Conservation (phyloP, 2,888 invertebrate species). For the Hyposoter didymator region DNA sequence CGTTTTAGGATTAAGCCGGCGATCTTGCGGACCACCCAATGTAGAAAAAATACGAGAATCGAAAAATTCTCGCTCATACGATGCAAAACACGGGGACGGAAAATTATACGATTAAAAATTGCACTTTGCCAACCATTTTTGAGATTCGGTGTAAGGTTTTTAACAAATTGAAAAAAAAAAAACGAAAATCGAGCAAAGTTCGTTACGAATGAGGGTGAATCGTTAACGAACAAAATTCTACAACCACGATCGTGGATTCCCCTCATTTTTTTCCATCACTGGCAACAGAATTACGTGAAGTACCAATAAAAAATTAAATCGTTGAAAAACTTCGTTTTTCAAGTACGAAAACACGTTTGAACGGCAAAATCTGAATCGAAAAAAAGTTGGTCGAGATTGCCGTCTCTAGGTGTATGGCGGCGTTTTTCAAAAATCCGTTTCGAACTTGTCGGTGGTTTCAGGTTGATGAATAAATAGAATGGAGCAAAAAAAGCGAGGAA, state of each 20-base stretch:
- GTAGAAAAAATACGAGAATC: slow-evolving; percentile 24
- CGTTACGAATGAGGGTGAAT: not conserved
- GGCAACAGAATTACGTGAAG: not conserved
- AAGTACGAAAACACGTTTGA: not conserved
- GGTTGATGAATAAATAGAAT: slow-evolving; percentile 52
- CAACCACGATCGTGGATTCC: not conserved
- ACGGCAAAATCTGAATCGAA: not conserved
- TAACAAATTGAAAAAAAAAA: not conserved
- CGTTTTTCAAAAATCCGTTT: slow-evolving; percentile 6
- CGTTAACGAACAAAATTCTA: not conserved
- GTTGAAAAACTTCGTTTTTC: not conserved
- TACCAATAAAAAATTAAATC: not conserved
- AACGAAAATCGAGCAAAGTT: not conserved
- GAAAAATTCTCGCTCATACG: not conserved
- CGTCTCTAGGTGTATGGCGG: not conserved
- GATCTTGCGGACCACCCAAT: slow-evolving; percentile 59
- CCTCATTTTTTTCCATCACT: not conserved
- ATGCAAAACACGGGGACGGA: slow-evolving; percentile 20
- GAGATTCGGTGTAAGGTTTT: no score
- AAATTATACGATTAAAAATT: not conserved
- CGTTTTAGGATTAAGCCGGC: slow-evolving; percentile 81
- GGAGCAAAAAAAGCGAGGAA: slow-evolving; percentile 37
- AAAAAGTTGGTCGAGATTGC: not conserved
- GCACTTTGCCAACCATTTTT: no score
- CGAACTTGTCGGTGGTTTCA: slow-evolving; percentile 38